Base-by-base conservation (phyloP, 2,113 vertebrate genomes). In the Oncorhynchus keta region DNA sequence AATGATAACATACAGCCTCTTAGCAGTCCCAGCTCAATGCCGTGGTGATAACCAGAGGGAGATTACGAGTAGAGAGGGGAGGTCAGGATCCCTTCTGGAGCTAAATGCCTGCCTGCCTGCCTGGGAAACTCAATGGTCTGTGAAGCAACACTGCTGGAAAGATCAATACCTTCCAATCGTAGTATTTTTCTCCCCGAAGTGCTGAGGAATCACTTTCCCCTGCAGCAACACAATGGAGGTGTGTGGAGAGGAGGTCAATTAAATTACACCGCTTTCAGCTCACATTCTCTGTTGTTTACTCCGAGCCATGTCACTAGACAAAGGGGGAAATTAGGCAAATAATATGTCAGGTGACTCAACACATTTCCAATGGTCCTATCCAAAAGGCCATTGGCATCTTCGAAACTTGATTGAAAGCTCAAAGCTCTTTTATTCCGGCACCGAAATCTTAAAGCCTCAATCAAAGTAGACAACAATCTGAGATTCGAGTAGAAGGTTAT, bases 121-220 rank as follows among this genome's bases (percentile, higher is more conserved):
- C 79, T 72, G 79, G 74, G 66, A 90, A 86, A 89, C 77, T 76
- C 80, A 70, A 76, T 76, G 89, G 88, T 87, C 81, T 88, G 85
- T 84, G 80, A 84, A 84, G 85, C 81, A 84, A 77, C 62, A 48
- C 79, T 81, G 51, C 18, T 7, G 82, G 77, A 84, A 84, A 82
- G 83, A 93, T 92, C 92, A 87, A 92, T 93, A 88, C 78, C 62
- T 81, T 85, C 80, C 89, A 82, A 88, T 91, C 84, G 86, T 73
- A 85, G 77, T 83, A 77, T 87, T 88, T 89, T 88, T 62, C 77
- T 77, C 79, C 84, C 75, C 49, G 74, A 87, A 82, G 79, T 83
- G 81, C 75, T 83, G 61, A 90, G 80, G 84, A 87, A 90, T 84
- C 84, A 62, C 84, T 84, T 83, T 78, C 86, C 24, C 14, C 72